Evolutionary conservation across 2,797 vertebrate species (phyloP).

Genomic region (Craterocephalus amniculus): DNA sequence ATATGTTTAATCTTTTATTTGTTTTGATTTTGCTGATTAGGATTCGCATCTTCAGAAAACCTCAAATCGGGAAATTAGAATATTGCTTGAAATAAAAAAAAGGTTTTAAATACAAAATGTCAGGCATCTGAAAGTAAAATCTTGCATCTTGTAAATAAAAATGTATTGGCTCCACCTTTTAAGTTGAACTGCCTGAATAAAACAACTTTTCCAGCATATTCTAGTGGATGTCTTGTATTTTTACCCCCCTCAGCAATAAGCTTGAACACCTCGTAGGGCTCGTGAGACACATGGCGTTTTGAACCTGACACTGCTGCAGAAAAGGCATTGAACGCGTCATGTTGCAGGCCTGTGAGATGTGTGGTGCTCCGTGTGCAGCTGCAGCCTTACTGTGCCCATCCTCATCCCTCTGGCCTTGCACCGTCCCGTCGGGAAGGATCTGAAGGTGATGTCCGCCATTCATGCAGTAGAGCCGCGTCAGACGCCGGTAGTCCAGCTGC

Average conservation of each 20-base stretch:
- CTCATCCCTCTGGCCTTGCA: slow-evolving; percentile 88
- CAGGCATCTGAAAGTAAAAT: no score
- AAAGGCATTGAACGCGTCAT: slow-evolving; percentile 30
- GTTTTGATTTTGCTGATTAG: no score
- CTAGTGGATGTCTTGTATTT: no score
- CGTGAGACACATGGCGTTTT: neutral
- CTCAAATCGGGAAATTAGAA: no score
- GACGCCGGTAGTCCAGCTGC: slow-evolving; percentile 84
- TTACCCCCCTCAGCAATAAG: neutral
- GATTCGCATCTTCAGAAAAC: no score
- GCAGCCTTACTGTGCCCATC: slow-evolving; percentile 85
- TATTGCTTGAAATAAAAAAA: no score
- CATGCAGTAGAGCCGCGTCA: slow-evolving; percentile 92
- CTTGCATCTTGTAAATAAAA: no score
- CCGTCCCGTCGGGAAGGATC: slow-evolving; percentile 88
- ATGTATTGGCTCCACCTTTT: no score
- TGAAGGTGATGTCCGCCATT: slow-evolving; percentile 93
- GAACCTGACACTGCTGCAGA: slow-evolving; percentile 8
- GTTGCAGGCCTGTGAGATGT: slow-evolving; percentile 22
- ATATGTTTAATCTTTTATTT: no score
- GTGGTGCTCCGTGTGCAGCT: slow-evolving; percentile 6
- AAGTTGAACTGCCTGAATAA: no score
- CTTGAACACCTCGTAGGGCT: neutral
- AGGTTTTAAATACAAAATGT: no score
- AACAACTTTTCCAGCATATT: no score